Evolutionary conservation across 1,140 invertebrate genomes (phyloP), one percentile per base, ranked within the genome.

Genomic region (Pogonomyrmex californicus): DNA sequence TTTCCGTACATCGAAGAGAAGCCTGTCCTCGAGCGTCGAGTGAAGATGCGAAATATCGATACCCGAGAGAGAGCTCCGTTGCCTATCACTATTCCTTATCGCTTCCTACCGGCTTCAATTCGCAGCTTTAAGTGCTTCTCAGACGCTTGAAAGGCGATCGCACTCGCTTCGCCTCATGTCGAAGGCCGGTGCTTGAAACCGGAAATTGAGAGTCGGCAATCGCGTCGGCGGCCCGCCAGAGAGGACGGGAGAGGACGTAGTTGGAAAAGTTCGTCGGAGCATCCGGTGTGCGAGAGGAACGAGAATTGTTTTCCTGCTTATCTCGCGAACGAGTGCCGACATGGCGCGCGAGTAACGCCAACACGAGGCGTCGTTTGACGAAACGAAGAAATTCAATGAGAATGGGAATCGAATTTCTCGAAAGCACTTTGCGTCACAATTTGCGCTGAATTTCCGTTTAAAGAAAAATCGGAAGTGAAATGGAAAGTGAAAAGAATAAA

Each of bases 191-290:
- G 41, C 66, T 70, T 3, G 10, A 17, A 66, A 79, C 87, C 87
- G 87, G 88, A 89, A 89, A 89, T 89, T 89, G 88, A 54, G 75
- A 65, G n/a, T 65, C 36, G 83, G 60, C 75, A 86, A 81, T 89
- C 82, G 77, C 9, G 36, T n/a, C 70, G 71, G 3, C 54, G 23
- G 71, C 56, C 4, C 36, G 47, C 0, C 36, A 17, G 33, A 63
- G 14, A 63, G 0, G 0, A 63, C 47, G 56, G n/a, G 6, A 23
- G 73, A 85, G 73, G 73, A 75, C 49, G 68, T 75, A 75, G 68
- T 71, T 83, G 23, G 65, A 83, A 83, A 75, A 83, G 68, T 83
- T 83, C 66, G 79, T 60, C 30, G 30, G 54, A 60, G 56, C 68
- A 82, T 82, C 79, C 79, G 41, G 54, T 12, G 49, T 1, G 44